phyloP scores from a whole-genome alignment of 2,113 vertebrate genomes.

The Ardeotis arabs region DNA sequence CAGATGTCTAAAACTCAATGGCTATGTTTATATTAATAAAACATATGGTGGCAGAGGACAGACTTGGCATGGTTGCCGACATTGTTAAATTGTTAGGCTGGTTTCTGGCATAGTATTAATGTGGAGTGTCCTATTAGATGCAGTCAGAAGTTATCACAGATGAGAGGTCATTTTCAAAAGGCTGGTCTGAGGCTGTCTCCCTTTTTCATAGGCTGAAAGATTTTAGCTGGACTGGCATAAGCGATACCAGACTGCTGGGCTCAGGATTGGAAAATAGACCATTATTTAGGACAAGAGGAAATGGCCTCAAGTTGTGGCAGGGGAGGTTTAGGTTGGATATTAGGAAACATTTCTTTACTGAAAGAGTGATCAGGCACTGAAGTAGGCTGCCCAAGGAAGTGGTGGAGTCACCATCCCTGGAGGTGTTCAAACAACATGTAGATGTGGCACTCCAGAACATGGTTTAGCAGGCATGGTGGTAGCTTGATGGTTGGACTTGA shows the following conservation, averaged over 20 bases:
- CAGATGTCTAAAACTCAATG: neutral
- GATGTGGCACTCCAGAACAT: too few relatives aligned
- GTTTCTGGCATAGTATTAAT: neutral
- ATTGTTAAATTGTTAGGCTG: neutral
- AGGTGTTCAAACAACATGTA: too few relatives aligned
- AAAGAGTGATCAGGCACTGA: too few relatives aligned
- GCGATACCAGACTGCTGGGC: neutral
- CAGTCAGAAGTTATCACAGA: neutral
- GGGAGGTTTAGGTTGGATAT: too few relatives aligned
- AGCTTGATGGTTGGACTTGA: too few relatives aligned
- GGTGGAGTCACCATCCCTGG: too few relatives aligned
- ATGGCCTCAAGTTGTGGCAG: too few relatives aligned
- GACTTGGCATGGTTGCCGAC: accelerated
- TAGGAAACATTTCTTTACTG: too few relatives aligned
- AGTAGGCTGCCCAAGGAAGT: too few relatives aligned
- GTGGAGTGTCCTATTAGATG: neutral
- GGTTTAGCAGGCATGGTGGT: too few relatives aligned
- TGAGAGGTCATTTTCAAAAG: neutral
- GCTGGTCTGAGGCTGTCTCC: neutral
- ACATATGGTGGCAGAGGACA: neutral
- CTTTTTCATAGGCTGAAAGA: neutral
- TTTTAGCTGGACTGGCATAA: neutral
- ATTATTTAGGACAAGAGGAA: too few relatives aligned
- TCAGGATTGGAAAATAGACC: neutral
- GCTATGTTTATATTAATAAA: neutral